Conservation (phyloP, 2,888 invertebrate species). For the Saturnia japonica region DNA sequence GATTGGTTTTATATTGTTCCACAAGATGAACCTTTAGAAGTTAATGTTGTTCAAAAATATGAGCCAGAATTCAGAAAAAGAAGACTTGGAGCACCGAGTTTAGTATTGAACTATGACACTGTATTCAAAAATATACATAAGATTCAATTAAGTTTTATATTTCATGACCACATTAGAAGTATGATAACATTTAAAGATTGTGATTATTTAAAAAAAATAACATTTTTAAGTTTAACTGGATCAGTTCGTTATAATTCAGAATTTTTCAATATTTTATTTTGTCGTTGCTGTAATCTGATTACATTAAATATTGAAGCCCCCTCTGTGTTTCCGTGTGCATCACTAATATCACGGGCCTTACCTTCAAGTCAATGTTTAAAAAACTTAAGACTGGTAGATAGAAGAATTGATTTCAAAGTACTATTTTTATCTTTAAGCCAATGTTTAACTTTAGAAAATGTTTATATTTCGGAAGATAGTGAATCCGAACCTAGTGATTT, state of each 20-base stretch:
- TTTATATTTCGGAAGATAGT: constrained; percentile 52
- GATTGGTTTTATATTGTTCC: constrained; percentile 50
- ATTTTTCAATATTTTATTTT: constrained; percentile 64
- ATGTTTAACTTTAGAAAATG: constrained; percentile 61
- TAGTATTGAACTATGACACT: constrained; percentile 55
- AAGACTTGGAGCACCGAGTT: constrained; percentile 42
- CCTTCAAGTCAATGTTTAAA: constrained; percentile 51
- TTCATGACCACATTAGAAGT: constrained; percentile 38
- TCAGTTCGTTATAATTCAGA: constrained; percentile 46
- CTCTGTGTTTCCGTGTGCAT: constrained; percentile 39
- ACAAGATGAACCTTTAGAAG: constrained; percentile 25
- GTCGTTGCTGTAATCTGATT: constrained; percentile 50
- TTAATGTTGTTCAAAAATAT: constrained; percentile 20
- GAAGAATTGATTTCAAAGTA: constrained; percentile 49
- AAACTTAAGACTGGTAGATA: constrained; percentile 59
- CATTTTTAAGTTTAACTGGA: constrained; percentile 60
- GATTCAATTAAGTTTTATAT: constrained; percentile 48
- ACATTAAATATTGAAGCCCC: constrained; percentile 56
- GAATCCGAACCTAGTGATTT: constrained; percentile 38
- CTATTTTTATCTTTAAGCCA: constrained; percentile 55
- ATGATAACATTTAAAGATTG: constrained; percentile 45
- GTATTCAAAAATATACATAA: constrained; percentile 45
- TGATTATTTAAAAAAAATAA: constrained; percentile 60
- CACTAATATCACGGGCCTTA: constrained; percentile 46
- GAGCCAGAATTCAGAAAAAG: constrained; percentile 39